Base-by-base conservation (phyloP, 2,113 vertebrate species). In the Isurus oxyrinchus region DNA sequence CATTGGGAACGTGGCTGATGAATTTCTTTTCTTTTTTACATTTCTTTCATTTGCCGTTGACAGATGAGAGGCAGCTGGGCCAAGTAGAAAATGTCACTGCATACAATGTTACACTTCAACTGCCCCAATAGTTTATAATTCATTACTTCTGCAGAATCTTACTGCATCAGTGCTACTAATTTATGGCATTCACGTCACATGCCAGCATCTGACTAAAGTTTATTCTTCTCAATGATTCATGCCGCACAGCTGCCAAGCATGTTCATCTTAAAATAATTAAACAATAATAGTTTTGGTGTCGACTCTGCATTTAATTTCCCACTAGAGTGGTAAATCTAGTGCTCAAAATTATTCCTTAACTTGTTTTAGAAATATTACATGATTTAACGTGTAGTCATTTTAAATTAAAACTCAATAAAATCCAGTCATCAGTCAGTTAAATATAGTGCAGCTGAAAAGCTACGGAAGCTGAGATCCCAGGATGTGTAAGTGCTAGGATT, bases 81-180 rank as follows among this genome's bases (percentile, higher is more conserved):
- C 94, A 95, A 72, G 27, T 95, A 49, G 94, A 72, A 95, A 95
- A 95, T 95, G 94, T 95, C 94, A 95, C 94, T 31, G 66, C 67
- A 72, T 95, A 72, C 67, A 95, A 95, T 95, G 94, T 95, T 95
- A 95, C 67, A 95, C 94, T 95, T 95, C 49, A 95, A 95, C 94
- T 95, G 94, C 94, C 40, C 44, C 40, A 69, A 72, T 95, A 76
- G 94, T 95, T 95, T 72, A 95, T 72, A 76, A 95, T 95, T 95
- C 94, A 95, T 95, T 76, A 95, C 66, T 95, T 95, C 31, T 76
- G 94, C 94, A 72, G 94, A 95, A 95, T 69, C 25, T 53, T 53
- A 95, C 67, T 72, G 67, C 66, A 23, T 53, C 67, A 5, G 49
- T 72, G 67, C 67, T 53, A 95, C 94, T 95, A 95, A 95, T 95